Evolutionary conservation across 2,888 invertebrate genomes (phyloP), one percentile per base, ranked within the genome.

Genomic region (Xylota sylvarum): DNA sequence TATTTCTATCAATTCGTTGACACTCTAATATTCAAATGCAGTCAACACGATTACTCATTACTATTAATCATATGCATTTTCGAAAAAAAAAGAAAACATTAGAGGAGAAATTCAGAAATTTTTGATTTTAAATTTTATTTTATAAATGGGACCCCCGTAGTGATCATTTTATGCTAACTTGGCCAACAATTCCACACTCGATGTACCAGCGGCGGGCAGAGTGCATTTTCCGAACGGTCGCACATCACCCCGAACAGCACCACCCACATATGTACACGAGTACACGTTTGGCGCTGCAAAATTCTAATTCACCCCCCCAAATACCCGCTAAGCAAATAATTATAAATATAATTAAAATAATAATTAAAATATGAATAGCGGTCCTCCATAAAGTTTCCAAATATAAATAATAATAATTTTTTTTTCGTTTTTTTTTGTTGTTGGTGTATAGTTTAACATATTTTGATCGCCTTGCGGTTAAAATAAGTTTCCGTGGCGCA

Each of bases 11-110:
- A 74, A 77, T 77, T 55, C 82, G 72, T 78, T 73, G 77, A 78
- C 83, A 77, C 67, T 69, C 56, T 73, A 72, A 77, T 62, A 69
- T 81, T 55, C 23, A 70, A 65, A 60, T 81, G 52, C 58, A 82
- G 70, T 74, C 73, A 74, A 67, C 72, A 67, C 65, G 72, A 86
- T 82, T 81, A 86, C 73, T 78, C 81, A 86, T 67, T 69, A 73
- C 65, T 62, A 82, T 82, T 86, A 86, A 81, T 81, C 81, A 86
- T 76, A 19, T 17, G 62, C 48, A 40, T 43, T 50, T 48, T 4
- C 14, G n/a, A 23, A 55, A 12, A 23, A 48, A 6, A 62, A 60
- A 7, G 48, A n/a, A 55, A 27, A 14, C 19, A 40, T n/a, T 23
- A n/a, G n/a, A n/a, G 5, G 10, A 17, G 32, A 43, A 14, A 65